Base-by-base conservation (phyloP, 2,888 invertebrate species). In the Alcis repandata region DNA sequence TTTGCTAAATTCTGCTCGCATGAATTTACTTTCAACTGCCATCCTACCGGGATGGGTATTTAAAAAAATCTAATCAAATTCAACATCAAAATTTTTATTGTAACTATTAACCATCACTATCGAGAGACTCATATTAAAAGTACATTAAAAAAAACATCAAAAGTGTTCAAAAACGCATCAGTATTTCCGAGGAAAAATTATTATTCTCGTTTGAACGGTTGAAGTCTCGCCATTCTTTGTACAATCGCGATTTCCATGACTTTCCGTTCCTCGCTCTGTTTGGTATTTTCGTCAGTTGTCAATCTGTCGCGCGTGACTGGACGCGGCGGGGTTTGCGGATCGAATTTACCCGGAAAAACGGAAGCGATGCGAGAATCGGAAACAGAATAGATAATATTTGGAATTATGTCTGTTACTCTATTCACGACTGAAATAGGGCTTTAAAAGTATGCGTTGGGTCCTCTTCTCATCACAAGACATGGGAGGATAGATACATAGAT, bases 301-400 rank as follows among this genome's bases (percentile, higher is more conserved):
- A 90, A 88, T 91, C 86, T 80, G 79, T 57, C 68, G 80, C 87
- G 89, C 88, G 82, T 87, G 87, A 85, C 82, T 85, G 84, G 73
- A 64, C 71, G 59, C 77, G 72, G 79, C 66, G 74, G 68, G 76
- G 63, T 69, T 74, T 70, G 70, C 74, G 82, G 84, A 51, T 51
- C 51, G 36, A 51, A 76, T 80, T 80, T 51, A 79, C 81, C 52
- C 46, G 41, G 58, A 48, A 58, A 60, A 63, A 53, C 48, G 51
- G 51, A 51, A 51, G 51, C 36, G 43, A 69, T 67, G 59, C 59
- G 63, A 64, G 48, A 17, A 45, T 48, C 32, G 41, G 53, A 48
- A 46, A 56, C 49, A 70, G 71, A 74, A 59, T 51, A 57, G 51
- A 45, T 51, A 38, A 77, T 73, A 75, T 77, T 78, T 72, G 56